phyloP scores from a whole-genome alignment of 2,888 invertebrate genomes.

The Fabriciana adippe region DNA sequence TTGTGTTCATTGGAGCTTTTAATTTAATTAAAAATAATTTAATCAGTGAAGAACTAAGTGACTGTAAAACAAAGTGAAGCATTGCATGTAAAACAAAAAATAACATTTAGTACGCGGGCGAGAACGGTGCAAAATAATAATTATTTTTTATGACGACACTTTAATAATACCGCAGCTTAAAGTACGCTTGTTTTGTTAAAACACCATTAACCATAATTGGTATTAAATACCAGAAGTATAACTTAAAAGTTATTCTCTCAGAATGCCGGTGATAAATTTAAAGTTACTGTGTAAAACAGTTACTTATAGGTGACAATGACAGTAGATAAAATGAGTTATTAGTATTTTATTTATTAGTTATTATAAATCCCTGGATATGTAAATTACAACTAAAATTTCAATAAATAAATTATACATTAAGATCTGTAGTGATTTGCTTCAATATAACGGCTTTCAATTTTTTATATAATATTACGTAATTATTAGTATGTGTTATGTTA shows the following conservation, averaged over 20 bases:
- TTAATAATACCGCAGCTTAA: slow-evolving; percentile 1
- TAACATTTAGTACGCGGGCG: slow-evolving; percentile 2
- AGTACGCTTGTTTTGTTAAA: slow-evolving; percentile 14
- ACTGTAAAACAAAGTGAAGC: not conserved
- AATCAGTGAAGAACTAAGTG: not conserved
- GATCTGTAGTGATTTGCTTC: too few relatives aligned
- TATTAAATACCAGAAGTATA: slow-evolving; percentile 23
- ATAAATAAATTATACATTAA: too few relatives aligned
- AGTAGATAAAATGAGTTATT: too few relatives aligned
- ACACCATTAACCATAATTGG: slow-evolving; percentile 20
- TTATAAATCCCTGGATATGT: too few relatives aligned
- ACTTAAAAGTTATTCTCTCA: slow-evolving; percentile 18
- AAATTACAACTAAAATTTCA: too few relatives aligned
- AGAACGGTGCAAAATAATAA: slow-evolving; percentile 12
- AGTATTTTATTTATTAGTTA: too few relatives aligned
- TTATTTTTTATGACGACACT: slow-evolving; percentile 21
- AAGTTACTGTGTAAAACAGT: not conserved
- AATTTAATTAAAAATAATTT: slow-evolving; percentile 18
- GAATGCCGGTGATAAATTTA: slow-evolving; percentile 6
- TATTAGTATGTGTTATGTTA: too few relatives aligned
- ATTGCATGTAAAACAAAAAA: slow-evolving; percentile 8
- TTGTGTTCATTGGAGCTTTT: not conserved
- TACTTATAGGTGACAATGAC: not conserved
- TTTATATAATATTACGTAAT: too few relatives aligned
- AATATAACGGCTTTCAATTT: too few relatives aligned